Evolutionary conservation across 2,888 invertebrate species (phyloP).

Genomic region (Iphiclides podalirius): DNA sequence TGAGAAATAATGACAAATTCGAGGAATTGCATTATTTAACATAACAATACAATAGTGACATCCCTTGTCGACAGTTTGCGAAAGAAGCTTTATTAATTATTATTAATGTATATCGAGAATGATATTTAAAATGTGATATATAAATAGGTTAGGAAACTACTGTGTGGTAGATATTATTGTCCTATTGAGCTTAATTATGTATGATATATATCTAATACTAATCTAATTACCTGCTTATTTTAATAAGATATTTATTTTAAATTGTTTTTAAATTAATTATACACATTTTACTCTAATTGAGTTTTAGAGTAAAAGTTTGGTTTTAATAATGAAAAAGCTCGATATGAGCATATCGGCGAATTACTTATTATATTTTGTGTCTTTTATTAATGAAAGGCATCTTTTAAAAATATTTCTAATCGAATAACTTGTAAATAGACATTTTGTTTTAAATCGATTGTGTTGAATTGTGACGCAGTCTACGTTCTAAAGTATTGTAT

Average conservation of each 20-base stretch:
- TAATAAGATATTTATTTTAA: conserved; percentile 59
- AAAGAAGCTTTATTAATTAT: conserved; percentile 58
- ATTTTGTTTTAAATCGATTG: conserved; percentile 3
- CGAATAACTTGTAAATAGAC: conserved; percentile 11
- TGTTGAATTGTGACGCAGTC: conserved; percentile 7
- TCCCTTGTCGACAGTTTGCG: conserved; percentile 56
- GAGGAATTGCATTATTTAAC: conserved; percentile 7
- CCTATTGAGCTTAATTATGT: conserved; percentile 44
- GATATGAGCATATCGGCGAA: conserved; percentile 33
- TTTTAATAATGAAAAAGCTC: conserved; percentile 53
- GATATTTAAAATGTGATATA: conserved; percentile 78
- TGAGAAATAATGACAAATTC: conserved; percentile 9
- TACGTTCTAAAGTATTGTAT: conserved; percentile 10
- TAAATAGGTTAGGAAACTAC: conserved; percentile 58
- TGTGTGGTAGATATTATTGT: conserved; percentile 42
- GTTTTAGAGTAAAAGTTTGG: conserved; percentile 40
- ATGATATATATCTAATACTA: conserved; percentile 41
- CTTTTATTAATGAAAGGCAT: conserved; percentile 43
- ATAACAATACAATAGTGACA: conserved; percentile 37
- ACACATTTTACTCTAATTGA: conserved; percentile 15
- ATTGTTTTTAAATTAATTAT: conserved; percentile 16
- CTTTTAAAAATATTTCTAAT: conserved; percentile 4
- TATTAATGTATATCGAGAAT: conserved; percentile 59
- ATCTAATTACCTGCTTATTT: conserved; percentile 48
- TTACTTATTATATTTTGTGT: no score